These are phyloP conservation scores for Brachyptera risi DNA, from an alignment of 2,888 invertebrate genomes.

Conservation along the genomic window DNA sequence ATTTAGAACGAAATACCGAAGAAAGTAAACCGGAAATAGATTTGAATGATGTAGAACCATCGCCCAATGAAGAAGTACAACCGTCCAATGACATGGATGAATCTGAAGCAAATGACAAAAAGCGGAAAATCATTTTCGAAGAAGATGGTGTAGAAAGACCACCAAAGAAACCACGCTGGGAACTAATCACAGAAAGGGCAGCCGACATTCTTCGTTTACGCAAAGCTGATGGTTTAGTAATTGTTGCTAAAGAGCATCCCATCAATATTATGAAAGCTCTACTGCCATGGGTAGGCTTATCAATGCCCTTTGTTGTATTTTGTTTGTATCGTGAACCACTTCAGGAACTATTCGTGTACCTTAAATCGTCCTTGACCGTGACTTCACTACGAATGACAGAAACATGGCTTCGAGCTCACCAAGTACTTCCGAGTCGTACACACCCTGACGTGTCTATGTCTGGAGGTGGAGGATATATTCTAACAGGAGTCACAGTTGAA, in stretches of 20 bases:
- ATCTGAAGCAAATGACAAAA: slow-evolving; percentile 30
- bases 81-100: slow-evolving; percentile 26
- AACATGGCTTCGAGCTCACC: slow-evolving; percentile 87
- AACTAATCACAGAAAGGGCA: slow-evolving; percentile 63
- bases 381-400: slow-evolving; percentile 75
- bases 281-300: slow-evolving; percentile 70
- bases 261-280: slow-evolving; percentile 70
- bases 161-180: slow-evolving; percentile 61
- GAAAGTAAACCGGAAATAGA: slow-evolving; percentile 8
- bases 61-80: slow-evolving; percentile 19
- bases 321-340: slow-evolving; percentile 77
- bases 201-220: slow-evolving; percentile 53
- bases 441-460: slow-evolving; percentile 94
- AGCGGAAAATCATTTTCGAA: slow-evolving; percentile 3
- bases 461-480: slow-evolving; percentile 81
- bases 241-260: slow-evolving; percentile 85
- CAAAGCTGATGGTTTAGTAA: slow-evolving; percentile 70
- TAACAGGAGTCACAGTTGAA: slow-evolving; percentile 58
- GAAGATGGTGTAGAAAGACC: slow-evolving; percentile 20
- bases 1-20: background rate
- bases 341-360: slow-evolving; percentile 72
- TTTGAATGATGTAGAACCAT: background rate
- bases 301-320: slow-evolving; percentile 82
- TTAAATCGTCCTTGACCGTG: slow-evolving; percentile 68
- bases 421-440: slow-evolving; percentile 84